Conservation (phyloP, 2,888 invertebrate species). For the Argynnis bischoffii region DNA sequence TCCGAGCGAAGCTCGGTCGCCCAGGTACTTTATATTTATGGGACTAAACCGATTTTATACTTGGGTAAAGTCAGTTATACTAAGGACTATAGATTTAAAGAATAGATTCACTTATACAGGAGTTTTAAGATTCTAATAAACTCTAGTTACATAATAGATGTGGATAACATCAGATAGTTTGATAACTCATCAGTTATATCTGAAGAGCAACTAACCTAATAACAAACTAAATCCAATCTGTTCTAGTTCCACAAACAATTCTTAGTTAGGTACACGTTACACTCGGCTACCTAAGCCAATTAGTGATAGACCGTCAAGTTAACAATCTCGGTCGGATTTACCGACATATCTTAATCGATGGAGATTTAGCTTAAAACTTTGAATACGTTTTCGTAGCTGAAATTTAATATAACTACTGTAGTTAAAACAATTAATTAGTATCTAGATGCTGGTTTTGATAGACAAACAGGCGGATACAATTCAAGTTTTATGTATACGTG, state of each 20-base stretch:
- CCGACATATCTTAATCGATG: conserved; percentile 8
- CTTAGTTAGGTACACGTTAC: conserved; percentile 17
- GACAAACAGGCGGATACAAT: no score
- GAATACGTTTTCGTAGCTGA: background rate
- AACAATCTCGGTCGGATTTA: conserved; percentile 9
- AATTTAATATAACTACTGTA: background rate
- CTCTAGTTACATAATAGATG: background rate
- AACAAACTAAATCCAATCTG: conserved; percentile 12
- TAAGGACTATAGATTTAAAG: no score
- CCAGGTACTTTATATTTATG: no score
- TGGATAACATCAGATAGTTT: background rate
- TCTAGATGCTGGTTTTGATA: no score
- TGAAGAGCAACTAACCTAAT: conserved; percentile 11
- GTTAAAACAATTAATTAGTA: no score
- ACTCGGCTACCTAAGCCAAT: conserved; percentile 13
- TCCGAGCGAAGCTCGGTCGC: no score
- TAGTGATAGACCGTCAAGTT: conserved; percentile 19
- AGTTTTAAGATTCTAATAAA: background rate
- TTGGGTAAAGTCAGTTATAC: no score
- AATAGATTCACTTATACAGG: no score
- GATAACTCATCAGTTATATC: conserved; percentile 5
- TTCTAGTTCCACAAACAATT: conserved; percentile 12
- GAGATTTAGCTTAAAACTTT: conserved; percentile 4
- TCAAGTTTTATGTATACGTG: no score
- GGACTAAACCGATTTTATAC: no score